Evolutionary conservation across 1,140 invertebrate species (phyloP).

Genomic region (Rhopalosiphum maidis): DNA sequence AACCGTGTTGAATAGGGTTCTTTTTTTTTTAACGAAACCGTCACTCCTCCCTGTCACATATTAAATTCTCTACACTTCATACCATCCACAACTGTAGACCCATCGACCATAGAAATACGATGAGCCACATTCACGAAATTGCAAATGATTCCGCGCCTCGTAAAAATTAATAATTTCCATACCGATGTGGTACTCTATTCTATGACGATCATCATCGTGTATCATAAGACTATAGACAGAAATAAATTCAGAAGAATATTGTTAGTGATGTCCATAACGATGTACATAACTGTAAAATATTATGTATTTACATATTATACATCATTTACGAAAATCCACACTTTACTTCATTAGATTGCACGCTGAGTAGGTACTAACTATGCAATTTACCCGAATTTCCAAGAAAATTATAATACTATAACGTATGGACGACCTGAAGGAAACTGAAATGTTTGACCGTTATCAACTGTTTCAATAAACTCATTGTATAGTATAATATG

Average conservation of each 20-base stretch:
- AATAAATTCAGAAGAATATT: not conserved
- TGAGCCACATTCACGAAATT: not conserved
- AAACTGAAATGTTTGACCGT: not conserved
- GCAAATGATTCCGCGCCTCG: not conserved
- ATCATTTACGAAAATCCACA: not conserved
- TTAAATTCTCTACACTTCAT: slow-evolving; percentile 17
- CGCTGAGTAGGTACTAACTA: not conserved
- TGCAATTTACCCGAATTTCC: not conserved
- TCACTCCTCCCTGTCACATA: not conserved
- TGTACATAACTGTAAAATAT: not conserved
- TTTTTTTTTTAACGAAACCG: not conserved
- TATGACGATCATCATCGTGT: not conserved
- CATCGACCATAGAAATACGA: not conserved
- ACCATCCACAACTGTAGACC: not conserved
- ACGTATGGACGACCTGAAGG: not conserved
- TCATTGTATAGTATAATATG: not conserved
- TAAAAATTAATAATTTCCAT: slow-evolving; percentile 6
- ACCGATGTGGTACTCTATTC: not conserved
- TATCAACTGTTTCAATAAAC: not conserved
- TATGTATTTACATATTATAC: not conserved
- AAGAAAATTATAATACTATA: not conserved
- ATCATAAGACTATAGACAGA: not conserved
- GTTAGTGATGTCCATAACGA: not conserved
- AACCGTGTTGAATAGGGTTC: too few species aligned
- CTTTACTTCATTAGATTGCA: not conserved